Base-by-base conservation (phyloP, 2,797 vertebrate species). In the Arctocebus calabarensis region DNA sequence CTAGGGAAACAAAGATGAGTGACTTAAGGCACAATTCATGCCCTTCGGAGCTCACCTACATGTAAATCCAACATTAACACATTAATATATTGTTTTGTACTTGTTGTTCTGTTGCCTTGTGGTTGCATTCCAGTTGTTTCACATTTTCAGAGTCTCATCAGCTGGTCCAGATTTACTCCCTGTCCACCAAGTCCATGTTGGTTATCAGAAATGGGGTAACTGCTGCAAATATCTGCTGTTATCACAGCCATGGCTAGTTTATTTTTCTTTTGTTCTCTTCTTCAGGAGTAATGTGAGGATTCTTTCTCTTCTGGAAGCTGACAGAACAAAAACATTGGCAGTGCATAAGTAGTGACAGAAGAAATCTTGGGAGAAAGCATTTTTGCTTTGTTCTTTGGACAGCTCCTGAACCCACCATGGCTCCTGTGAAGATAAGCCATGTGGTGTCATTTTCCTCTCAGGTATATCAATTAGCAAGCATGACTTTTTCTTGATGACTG, bases 361-460 rank as follows among this genome's bases (percentile, higher is more conserved):
- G 61, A 88, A 73, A 79, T 88, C 82, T 82, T 71, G 81, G 55
- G 68, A 96, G 27, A 89, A 95, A 86, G 17, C 66, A n/a, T 64
- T 82, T 91, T 59, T 73, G 16, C 29, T 59, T 70, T 79, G 14
- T 43, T 62, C 70, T 88, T 85, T 57, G 82, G 37, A 82, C 64
- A 52, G 12, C 79, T 90, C 32, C 57, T 89, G 23, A 29, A 32
- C 48, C 61, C 52, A 22, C 13, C 16, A 99, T 99, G 99, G 98
- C 98, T 94, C 98, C 98, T 0, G 93, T 99, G 78, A 98, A 97
- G 91, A 98, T 99, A 92, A 98, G 98, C 95, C 97, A 97, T 0
- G 91, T 99, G 0, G 98, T 99, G 22, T 99, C 98, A 25, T 99
- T 98, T 98, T 98, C 98, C 23, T 99, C 98, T 13, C 98, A 99